Percentiles rank a stretch among this genome's conserved stretches.
Conservation (phyloP, 1,140 invertebrate species). For the Dufourea novaeangliae region DNA sequence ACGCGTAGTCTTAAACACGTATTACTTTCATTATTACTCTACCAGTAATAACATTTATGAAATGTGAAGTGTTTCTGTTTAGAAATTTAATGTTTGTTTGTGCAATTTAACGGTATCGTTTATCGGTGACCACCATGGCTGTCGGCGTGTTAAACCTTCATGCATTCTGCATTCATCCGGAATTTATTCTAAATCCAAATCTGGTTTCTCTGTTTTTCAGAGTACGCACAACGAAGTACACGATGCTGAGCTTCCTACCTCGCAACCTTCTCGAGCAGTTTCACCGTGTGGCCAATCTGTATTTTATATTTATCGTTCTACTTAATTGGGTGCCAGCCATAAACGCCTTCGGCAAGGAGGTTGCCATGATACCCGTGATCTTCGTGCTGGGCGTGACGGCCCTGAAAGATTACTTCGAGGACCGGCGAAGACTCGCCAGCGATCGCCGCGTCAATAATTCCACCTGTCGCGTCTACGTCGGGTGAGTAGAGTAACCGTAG, state of each 20-base stretch:
- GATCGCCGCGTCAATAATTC: constrained; percentile 97
- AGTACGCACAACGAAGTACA: constrained; percentile 98
- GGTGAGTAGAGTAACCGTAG: constrained; percentile 85
- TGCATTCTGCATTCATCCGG: too few relatives aligned
- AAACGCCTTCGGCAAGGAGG: constrained; percentile 97
- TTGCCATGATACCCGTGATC: constrained; percentile 96
- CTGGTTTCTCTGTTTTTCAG: constrained; percentile 72
- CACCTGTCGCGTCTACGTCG: constrained; percentile 94
- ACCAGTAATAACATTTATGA: too few relatives aligned
- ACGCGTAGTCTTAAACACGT: too few relatives aligned
- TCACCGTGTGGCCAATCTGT: constrained; percentile 98
- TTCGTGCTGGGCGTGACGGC: constrained; percentile 98
- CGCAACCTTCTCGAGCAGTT: constrained; percentile 99
- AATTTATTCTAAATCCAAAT: not conserved
- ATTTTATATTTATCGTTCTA: constrained; percentile 98
- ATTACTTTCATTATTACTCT: too few relatives aligned
- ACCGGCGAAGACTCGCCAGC: constrained; percentile 92
- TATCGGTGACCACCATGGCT: too few relatives aligned
- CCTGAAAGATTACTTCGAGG: constrained; percentile 98
- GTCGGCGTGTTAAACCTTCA: too few relatives aligned
- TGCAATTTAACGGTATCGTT: too few relatives aligned
- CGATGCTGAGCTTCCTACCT: constrained; percentile 95
- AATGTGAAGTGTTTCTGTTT: too few relatives aligned
- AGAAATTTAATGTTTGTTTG: too few relatives aligned
- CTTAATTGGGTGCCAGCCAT: constrained; percentile 97